These are phyloP conservation scores for Anser cygnoides DNA, from an alignment of 2,113 vertebrate genomes.

Conservation along the genomic window DNA sequence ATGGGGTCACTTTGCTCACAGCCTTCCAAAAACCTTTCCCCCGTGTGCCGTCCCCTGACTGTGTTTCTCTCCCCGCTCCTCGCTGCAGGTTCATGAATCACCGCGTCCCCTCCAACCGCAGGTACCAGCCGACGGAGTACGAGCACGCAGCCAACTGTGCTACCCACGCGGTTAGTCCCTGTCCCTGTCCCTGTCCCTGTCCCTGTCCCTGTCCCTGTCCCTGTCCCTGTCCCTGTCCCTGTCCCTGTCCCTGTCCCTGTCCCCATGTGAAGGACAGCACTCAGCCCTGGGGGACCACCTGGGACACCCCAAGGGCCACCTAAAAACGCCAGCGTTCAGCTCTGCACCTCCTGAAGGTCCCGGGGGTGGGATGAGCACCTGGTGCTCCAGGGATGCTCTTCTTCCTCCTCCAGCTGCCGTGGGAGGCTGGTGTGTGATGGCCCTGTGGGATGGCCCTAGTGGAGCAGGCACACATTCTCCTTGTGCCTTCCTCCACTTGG, in stretches of 20 bases:
- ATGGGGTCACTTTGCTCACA: not conserved
- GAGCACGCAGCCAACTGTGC: slow-evolving; percentile 94
- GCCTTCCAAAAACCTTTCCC: not conserved
- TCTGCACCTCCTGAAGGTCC: not conserved
- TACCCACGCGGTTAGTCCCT: slow-evolving; percentile 89
- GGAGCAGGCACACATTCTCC: not conserved
- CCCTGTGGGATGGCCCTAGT: not conserved
- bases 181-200: not conserved
- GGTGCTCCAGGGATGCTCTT: not conserved
- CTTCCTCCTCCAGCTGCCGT: not conserved
- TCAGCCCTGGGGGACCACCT: not conserved
- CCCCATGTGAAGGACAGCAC: rapidly evolving
- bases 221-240: not conserved
- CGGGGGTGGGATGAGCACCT: not conserved
- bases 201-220: too few species aligned
- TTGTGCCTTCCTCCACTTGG: not conserved
- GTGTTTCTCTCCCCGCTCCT: not conserved
- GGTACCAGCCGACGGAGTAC: slow-evolving; percentile 94
- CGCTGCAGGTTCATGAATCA: slow-evolving; percentile 91
- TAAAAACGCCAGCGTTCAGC: not conserved
- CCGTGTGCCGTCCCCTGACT: rapidly evolving
- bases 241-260: not conserved
- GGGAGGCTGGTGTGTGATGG: not conserved
- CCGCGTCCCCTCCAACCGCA: slow-evolving; percentile 86
- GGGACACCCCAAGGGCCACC: not conserved